Conservation (phyloP, 2,797 vertebrate genomes). For the Neosilurus hyrtlii region DNA sequence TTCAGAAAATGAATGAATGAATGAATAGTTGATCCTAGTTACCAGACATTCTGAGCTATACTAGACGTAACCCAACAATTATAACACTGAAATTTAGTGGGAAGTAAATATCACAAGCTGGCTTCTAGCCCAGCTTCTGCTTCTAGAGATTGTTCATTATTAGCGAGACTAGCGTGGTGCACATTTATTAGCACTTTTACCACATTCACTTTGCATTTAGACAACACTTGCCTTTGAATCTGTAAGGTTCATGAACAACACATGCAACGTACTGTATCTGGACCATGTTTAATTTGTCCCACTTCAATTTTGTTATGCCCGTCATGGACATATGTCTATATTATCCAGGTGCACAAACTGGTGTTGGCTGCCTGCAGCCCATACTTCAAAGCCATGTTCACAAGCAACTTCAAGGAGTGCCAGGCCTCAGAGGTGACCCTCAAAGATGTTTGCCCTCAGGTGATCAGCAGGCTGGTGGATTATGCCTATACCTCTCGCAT, state of each 20-base stretch:
- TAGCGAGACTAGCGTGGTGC: not conserved
- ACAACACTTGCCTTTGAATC: not conserved
- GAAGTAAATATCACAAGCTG: not conserved
- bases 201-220: not conserved
- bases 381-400: slow-evolving; percentile 85
- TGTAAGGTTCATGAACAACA: not conserved
- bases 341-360: slow-evolving; percentile 74
- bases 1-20: no score
- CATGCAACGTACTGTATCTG: not conserved
- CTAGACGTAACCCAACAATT: not conserved
- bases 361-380: slow-evolving; percentile 81
- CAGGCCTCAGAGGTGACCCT: slow-evolving; percentile 75
- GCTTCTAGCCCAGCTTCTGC: not conserved
- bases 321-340: slow-evolving; percentile 14
- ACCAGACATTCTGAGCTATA: not conserved
- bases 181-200: not conserved
- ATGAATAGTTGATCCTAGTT: not conserved
- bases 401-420: slow-evolving; percentile 78
- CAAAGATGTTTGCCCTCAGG: slow-evolving; percentile 74
- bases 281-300: not conserved
- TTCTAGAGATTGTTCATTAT: not conserved
- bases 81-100: not conserved
- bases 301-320: not conserved
- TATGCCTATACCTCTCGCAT: slow-evolving; percentile 80
- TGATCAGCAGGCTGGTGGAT: slow-evolving; percentile 78